Base-by-base conservation (phyloP, 2,113 vertebrate species). In the Emberiza fucata region DNA sequence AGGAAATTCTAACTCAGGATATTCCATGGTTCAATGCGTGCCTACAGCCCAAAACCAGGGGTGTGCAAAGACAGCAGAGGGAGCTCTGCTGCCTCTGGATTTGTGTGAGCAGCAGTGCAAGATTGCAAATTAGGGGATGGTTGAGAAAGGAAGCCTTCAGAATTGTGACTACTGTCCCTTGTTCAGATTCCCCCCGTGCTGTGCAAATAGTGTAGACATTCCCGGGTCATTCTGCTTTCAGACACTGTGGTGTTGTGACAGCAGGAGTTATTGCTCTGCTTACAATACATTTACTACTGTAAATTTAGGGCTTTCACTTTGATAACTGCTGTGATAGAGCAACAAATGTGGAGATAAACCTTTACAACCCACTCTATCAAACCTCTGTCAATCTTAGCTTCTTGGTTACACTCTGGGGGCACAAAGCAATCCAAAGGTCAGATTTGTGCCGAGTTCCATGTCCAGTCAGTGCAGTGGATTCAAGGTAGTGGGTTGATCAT, bases 361-460 rank as follows among this genome's bases (percentile, higher is more conserved):
- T 50, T 88, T 82, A 57, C 78, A 61, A 29, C 23, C 6, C 25
- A 6, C 28, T 17, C 20, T 1, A 92, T 65, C 85, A 79, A 66
- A 79, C 48, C 23, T 87, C 51, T 50, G 47, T 28, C 77, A 37
- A 40, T 69, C 45, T 40, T 56, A 72, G 71, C 66, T 44, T 48
- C 50, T 40, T 45, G 9, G 28, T 57, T 45, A 33, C 4, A 0
- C 47, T 73, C 23, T 0, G 1, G 25, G 28, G 35, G 45, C 24
- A 15, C 45, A 69, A 57, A 37, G 29, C 27, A 65, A 69, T n/a
- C 66, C 68, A 66, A 90, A 88, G 86, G n/a, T 72, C 79, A 76
- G 40, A 5, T 35, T 25, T 54, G 23, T 54, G 44, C 35, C 0
- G 0, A 29, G 15, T 10, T 65, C 28, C 3, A 1, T 16, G 13